Conservation (phyloP, 2,797 vertebrate genomes). For the Aulostomus chinensis region DNA sequence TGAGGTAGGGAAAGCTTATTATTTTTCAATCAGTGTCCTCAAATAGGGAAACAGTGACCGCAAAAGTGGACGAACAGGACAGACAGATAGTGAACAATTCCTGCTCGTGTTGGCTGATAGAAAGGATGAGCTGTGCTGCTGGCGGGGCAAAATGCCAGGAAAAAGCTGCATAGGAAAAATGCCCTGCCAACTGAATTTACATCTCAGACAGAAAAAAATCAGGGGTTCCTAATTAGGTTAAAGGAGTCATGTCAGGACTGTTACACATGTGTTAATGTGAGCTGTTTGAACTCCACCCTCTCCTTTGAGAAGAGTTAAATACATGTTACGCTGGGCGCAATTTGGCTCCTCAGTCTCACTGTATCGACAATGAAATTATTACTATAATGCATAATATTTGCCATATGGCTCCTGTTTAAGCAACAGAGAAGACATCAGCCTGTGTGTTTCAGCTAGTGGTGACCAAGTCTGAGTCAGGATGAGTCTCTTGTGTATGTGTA, state of each 20-base stretch:
- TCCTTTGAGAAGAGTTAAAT: too few relatives aligned
- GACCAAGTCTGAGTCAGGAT: too few relatives aligned
- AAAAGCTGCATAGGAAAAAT: conserved; percentile 65
- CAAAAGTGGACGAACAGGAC: conserved; percentile 30
- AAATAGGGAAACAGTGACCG: conserved; percentile 48
- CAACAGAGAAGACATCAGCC: too few relatives aligned
- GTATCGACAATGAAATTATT: too few relatives aligned
- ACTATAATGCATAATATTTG: too few relatives aligned
- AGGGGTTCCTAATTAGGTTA: conserved; percentile 44
- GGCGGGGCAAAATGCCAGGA: conserved; percentile 59
- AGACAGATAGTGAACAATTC: conserved; percentile 63
- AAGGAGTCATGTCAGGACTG: conserved; percentile 50
- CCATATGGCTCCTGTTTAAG: too few relatives aligned
- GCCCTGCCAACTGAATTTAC: conserved; percentile 52
- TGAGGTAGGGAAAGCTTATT: conserved; percentile 38
- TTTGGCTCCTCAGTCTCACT: too few relatives aligned
- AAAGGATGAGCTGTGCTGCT: conserved; percentile 60
- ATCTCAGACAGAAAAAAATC: conserved; percentile 57
- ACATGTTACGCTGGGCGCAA: too few relatives aligned
- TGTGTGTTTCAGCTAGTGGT: too few relatives aligned
- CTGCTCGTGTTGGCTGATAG: conserved; percentile 68
- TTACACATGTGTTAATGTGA: conserved; percentile 51
- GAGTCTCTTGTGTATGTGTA: too few relatives aligned
- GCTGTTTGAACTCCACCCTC: conserved; percentile 17
- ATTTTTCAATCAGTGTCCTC: conserved; percentile 56